These are phyloP conservation scores for Pristionchus exspectatus DNA, from an alignment of 2,888 invertebrate genomes.

Conservation along the genomic window DNA sequence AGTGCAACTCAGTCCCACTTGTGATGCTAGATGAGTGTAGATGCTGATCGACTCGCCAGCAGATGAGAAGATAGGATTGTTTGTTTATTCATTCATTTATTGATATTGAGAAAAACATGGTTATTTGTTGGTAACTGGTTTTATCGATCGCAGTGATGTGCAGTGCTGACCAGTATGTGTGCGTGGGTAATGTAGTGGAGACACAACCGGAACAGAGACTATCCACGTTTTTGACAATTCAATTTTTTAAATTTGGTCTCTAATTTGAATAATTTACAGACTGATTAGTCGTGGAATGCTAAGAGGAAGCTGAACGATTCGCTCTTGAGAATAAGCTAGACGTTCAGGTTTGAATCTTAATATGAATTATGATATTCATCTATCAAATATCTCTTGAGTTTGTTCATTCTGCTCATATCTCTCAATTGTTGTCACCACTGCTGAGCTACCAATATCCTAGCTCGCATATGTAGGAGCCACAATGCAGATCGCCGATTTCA, in stretches of 20 bases:
- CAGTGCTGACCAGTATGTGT: not conserved
- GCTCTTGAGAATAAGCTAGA: constrained; percentile 16
- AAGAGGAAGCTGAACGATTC: constrained; percentile 37
- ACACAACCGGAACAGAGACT: constrained; percentile 40
- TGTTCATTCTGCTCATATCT: not conserved
- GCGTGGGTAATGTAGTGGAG: constrained; percentile 40
- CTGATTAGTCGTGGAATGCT: not conserved
- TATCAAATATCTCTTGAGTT: not conserved
- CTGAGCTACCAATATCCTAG: no score
- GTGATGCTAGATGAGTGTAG: not conserved
- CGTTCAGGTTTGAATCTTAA: not conserved
- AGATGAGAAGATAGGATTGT: not conserved
- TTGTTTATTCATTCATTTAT: not conserved
- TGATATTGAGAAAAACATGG: no score
- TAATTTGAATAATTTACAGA: not conserved
- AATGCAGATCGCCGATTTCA: no score
- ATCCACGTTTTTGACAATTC: not conserved
- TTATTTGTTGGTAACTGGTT: no score
- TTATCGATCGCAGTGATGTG: no score
- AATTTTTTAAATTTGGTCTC: not conserved
- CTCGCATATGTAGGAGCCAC: no score
- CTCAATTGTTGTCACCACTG: not conserved
- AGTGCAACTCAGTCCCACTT: no score
- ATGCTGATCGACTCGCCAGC: constrained; percentile 19
- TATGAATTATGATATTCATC: not conserved